These are phyloP conservation scores for Procavia capensis DNA, from an alignment of 2,113 vertebrate species.

Conservation along the genomic window DNA sequence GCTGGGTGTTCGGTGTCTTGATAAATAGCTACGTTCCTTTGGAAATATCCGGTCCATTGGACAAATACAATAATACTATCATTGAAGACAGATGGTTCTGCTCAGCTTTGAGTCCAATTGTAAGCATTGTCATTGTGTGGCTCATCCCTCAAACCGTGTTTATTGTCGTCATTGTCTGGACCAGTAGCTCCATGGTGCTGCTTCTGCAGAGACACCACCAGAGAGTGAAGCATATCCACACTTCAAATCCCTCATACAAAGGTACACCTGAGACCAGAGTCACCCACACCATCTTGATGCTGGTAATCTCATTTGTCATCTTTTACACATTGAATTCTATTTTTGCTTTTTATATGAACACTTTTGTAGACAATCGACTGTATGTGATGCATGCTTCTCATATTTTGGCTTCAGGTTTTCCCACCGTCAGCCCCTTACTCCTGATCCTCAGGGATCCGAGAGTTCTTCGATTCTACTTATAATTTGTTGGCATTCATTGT, in stretches of 20 bases:
- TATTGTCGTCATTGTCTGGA: not conserved
- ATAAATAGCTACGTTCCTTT: fast-evolving
- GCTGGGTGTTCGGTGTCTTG: not conserved
- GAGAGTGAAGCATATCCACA: not conserved
- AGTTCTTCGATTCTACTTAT: not conserved
- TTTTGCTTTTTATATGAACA: not conserved
- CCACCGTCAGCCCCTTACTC: not conserved
- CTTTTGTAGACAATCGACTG: fast-evolving
- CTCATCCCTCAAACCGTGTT: fast-evolving
- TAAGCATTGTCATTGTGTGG: fast-evolving
- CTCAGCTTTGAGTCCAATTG: fast-evolving
- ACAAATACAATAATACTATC: fast-evolving
- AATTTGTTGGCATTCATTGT: not conserved
- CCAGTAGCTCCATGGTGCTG: not conserved
- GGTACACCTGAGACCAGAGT: not conserved
- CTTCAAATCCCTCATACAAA: fast-evolving
- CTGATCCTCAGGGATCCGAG: not conserved
- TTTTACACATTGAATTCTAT: fast-evolving
- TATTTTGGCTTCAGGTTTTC: not conserved
- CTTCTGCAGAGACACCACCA: not conserved
- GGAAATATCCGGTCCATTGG: not conserved
- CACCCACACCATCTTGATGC: not conserved
- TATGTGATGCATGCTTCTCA: not conserved
- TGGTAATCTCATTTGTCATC: not conserved
- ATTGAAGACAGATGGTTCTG: not conserved